Base-by-base conservation (phyloP, 1,140 invertebrate species). In the Agrypnia vestita region DNA sequence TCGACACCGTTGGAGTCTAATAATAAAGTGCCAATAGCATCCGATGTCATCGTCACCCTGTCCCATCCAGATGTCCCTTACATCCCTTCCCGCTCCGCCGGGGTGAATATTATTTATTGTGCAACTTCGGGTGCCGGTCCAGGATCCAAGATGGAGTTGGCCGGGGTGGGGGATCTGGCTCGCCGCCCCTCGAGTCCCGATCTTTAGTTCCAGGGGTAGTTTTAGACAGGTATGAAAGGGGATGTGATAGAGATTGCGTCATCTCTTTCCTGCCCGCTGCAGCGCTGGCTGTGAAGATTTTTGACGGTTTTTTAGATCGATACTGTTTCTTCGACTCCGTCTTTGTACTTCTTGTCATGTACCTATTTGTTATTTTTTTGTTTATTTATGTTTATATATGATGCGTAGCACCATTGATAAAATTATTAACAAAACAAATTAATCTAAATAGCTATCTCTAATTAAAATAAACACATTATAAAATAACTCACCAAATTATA, bases 101-200 rank as follows among this genome's bases (percentile, higher is more conserved):
- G 80, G 77, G 80, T 79, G 74, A 82, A 75, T 73, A 74, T 78
- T 80, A 78, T 82, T 82, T 79, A 79, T 82, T 79, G 77, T 79
- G 73, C 80, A 82, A 82, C 77, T 82, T 79, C 75, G 17, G 72
- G 72, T 43, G 12, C 47, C 71, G 25, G 56, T 55, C 77, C 73
- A 82, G 73, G 46, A 49, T 82, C 73, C 80, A 82, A 82, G 77
- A 82, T 82, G 80, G 80, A 62, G 69, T 47, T n/a, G 6, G 25
- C 9, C 0, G 51, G 67, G 46, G 69, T 53, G 21, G 55, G 62
- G 19, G 67, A 13, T 13, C 15, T 46, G n/a, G 44, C 35, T 61
- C n/a, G 71, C 47, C 71, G 35, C 55, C 56, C 62, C 61, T 74
- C 46, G 15, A 77, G n/a, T 12, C 53, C 17, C 43, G 53, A 74